These are phyloP conservation scores for Vespertilio murinus DNA, from an alignment of 2,797 vertebrate species.

Conservation along the genomic window DNA sequence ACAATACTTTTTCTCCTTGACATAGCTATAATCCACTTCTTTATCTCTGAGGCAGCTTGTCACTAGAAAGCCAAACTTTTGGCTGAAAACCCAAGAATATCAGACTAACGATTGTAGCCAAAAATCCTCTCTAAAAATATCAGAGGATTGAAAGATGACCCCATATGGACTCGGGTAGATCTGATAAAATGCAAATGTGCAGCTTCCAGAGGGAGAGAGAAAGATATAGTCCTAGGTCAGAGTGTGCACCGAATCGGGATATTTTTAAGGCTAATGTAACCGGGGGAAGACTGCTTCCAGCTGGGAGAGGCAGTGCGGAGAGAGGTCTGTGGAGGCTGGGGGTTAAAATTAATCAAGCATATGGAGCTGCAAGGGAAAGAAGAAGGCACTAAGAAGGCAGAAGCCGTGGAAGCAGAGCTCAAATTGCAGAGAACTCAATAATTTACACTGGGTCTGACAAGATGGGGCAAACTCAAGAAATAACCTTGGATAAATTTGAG, in stretches of 20 bases:
- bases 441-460: background rate
- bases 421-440: background rate
- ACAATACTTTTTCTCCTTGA: background rate
- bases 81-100: slow-evolving; percentile 58
- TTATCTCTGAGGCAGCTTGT: slow-evolving; percentile 18
- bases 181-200: slow-evolving; percentile 72
- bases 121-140: slow-evolving; percentile 71
- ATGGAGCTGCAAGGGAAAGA: slow-evolving; percentile 19
- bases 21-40: background rate
- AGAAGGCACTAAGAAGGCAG: background rate
- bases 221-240: slow-evolving; percentile 38
- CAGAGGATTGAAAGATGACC: slow-evolving; percentile 69
- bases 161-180: slow-evolving; percentile 61
- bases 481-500: background rate
- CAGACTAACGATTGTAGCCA: slow-evolving; percentile 48
- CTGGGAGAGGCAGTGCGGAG: slow-evolving; percentile 35
- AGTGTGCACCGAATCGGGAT: slow-evolving; percentile 35
- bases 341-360: slow-evolving; percentile 35
- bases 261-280: slow-evolving; percentile 53
- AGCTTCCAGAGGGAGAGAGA: slow-evolving; percentile 48
- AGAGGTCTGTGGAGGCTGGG: slow-evolving; percentile 7
- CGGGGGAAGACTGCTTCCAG: slow-evolving; percentile 30
- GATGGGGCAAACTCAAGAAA: background rate
- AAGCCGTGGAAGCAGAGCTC: background rate
- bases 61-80: slow-evolving; percentile 61